Conservation (phyloP, 2,888 invertebrate genomes). For the Andrena marginata region DNA sequence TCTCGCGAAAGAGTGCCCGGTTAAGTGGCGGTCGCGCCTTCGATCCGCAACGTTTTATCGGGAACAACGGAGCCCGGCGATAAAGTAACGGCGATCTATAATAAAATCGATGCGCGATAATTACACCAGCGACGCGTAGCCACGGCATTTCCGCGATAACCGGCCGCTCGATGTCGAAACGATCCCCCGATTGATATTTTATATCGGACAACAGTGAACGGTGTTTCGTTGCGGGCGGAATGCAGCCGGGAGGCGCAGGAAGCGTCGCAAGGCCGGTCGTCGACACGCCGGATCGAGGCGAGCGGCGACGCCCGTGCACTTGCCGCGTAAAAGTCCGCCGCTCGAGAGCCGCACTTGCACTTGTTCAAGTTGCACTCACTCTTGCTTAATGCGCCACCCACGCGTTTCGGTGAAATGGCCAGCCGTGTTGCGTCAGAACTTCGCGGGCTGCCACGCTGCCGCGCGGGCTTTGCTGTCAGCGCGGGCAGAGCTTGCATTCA, state of each 20-base stretch:
- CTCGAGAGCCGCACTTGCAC: conserved; percentile 20
- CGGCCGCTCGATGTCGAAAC: background rate
- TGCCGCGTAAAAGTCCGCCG: conserved; percentile 27
- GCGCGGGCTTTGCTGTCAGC: background rate
- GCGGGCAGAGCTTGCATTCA: no score
- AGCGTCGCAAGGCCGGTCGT: conserved; percentile 80
- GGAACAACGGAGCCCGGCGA: background rate
- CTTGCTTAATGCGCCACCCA: conserved; percentile 17
- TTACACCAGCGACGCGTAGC: background rate
- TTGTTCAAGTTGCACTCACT: conserved; percentile 29
- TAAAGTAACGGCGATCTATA: background rate
- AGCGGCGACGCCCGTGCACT: conserved; percentile 31
- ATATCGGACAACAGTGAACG: conserved; percentile 41
- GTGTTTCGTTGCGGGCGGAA: conserved; percentile 41
- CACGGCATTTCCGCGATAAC: background rate
- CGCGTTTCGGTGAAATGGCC: conserved; percentile 30
- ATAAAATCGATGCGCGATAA: conserved; percentile 28
- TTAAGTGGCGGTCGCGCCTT: background rate
- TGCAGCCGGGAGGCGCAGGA: conserved; percentile 45
- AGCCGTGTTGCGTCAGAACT: background rate
- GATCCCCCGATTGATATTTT: conserved; percentile 38
- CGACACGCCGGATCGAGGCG: conserved; percentile 65
- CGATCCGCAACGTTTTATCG: conserved; percentile 9
- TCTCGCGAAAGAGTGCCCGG: background rate
- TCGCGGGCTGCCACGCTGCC: background rate